Conservation (phyloP, 2,113 vertebrate species). For the Oncorhynchus gorbuscha region DNA sequence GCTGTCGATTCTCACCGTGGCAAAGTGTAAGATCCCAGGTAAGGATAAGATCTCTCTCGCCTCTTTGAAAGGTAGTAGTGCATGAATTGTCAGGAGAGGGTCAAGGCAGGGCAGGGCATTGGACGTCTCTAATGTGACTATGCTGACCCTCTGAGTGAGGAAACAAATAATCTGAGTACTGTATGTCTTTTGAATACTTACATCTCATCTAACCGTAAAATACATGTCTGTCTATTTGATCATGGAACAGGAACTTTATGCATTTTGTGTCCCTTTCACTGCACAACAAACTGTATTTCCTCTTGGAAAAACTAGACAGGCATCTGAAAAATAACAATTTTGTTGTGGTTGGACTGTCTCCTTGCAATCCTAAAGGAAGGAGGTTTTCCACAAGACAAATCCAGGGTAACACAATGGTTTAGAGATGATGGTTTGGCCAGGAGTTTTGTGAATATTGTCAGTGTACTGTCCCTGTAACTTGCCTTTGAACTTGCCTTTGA, state of each 20-base stretch:
- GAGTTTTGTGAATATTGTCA: background rate
- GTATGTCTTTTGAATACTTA: background rate
- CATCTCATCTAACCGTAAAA: background rate
- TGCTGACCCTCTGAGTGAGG: background rate
- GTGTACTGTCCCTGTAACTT: background rate
- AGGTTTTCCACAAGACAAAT: background rate
- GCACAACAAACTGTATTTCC: background rate
- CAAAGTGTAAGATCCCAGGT: conserved; percentile 42
- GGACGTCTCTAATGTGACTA: background rate
- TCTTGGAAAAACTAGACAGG: background rate
- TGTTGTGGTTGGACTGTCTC: background rate
- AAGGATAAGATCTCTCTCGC: conserved; percentile 12
- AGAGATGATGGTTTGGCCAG: background rate
- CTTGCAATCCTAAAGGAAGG: background rate
- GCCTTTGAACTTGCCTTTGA: background rate
- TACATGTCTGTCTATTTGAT: background rate
- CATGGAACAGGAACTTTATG: background rate
- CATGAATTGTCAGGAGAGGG: background rate
- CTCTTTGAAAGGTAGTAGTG: background rate
- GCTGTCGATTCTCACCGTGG: conserved; percentile 23
- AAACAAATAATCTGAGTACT: background rate
- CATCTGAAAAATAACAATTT: background rate
- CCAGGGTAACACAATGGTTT: background rate
- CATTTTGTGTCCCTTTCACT: background rate
- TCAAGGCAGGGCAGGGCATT: background rate